Evolutionary conservation across 1,140 invertebrate species (phyloP).

Genomic region (Sycophila sp.): DNA sequence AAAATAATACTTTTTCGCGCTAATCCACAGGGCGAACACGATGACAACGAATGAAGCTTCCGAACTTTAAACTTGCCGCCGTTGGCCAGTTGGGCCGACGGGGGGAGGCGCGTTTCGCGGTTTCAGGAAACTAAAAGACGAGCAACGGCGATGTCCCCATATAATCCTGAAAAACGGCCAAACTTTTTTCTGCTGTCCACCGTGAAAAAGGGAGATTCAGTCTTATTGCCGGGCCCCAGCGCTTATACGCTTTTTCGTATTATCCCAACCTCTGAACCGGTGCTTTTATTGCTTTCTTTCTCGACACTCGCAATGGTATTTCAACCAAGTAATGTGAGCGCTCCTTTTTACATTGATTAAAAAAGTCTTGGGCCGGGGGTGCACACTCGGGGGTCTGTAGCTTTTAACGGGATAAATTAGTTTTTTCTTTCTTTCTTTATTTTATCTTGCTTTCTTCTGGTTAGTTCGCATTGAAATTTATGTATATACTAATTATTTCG

Average conservation of each 20-base stretch:
- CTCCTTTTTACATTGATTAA: slow-evolving; percentile 5
- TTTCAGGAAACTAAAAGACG: slow-evolving; percentile 23
- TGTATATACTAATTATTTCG: too few species aligned
- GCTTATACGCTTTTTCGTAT: background rate
- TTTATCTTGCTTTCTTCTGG: too few species aligned
- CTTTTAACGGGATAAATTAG: background rate
- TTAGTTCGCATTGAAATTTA: too few species aligned
- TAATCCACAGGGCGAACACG: slow-evolving; percentile 38
- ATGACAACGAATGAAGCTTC: slow-evolving; percentile 39
- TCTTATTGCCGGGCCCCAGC: slow-evolving; percentile 4
- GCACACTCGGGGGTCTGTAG: background rate
- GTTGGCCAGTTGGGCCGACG: background rate
- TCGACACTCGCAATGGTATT: background rate
- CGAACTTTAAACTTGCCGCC: slow-evolving; percentile 37
- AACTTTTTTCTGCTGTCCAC: slow-evolving; percentile 31
- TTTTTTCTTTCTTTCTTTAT: too few species aligned
- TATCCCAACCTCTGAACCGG: background rate
- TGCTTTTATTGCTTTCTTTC: background rate
- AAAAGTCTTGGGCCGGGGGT: background rate
- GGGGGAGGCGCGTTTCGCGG: slow-evolving; percentile 1
- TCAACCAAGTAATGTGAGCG: background rate
- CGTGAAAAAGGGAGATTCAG: background rate
- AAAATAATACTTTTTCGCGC: slow-evolving; percentile 42
- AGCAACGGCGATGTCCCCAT: background rate
- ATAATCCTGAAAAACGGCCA: slow-evolving; percentile 43